Conservation (phyloP, 1,140 invertebrate species). For the Drusus annulatus region DNA sequence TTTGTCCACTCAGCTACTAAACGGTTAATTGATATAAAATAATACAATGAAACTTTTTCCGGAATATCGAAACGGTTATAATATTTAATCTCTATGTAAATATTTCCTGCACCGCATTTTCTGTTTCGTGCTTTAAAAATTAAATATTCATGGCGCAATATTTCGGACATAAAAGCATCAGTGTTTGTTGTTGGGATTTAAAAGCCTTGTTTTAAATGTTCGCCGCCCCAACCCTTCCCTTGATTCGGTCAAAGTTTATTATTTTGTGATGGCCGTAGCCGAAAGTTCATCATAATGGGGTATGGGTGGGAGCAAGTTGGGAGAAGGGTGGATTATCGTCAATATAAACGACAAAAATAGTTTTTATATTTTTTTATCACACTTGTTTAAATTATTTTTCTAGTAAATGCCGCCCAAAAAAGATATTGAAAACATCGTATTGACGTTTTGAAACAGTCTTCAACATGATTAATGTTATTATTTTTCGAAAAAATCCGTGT, state of each 20-base stretch:
- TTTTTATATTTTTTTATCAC: too few relatives aligned
- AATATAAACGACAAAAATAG: too few relatives aligned
- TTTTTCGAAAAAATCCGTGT: too few relatives aligned
- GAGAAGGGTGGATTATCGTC: background rate
- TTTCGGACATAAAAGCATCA: conserved; percentile 45
- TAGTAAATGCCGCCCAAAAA: too few relatives aligned
- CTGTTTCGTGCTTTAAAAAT: conserved; percentile 38
- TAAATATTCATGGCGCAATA: conserved; percentile 47
- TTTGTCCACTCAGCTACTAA: too few relatives aligned
- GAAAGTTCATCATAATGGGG: too few relatives aligned
- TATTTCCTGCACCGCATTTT: conserved; percentile 10
- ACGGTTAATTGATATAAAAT: too few relatives aligned
- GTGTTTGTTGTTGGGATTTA: conserved; percentile 46
- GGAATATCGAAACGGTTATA: background rate
- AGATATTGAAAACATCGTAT: too few relatives aligned
- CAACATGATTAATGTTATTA: too few relatives aligned
- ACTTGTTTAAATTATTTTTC: too few relatives aligned
- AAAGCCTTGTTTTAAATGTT: conserved; percentile 42
- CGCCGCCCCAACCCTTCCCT: background rate
- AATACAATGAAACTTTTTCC: too few relatives aligned
- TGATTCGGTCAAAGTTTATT: conserved; percentile 38
- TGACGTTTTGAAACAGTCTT: too few relatives aligned
- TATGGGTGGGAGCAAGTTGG: background rate
- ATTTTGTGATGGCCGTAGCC: background rate
- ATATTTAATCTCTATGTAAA: background rate